A percentile compares a stretch with the other conserved stretches of the same genome.
Conservation (phyloP, 2,113 vertebrate genomes). For the Hystrix cristata region DNA sequence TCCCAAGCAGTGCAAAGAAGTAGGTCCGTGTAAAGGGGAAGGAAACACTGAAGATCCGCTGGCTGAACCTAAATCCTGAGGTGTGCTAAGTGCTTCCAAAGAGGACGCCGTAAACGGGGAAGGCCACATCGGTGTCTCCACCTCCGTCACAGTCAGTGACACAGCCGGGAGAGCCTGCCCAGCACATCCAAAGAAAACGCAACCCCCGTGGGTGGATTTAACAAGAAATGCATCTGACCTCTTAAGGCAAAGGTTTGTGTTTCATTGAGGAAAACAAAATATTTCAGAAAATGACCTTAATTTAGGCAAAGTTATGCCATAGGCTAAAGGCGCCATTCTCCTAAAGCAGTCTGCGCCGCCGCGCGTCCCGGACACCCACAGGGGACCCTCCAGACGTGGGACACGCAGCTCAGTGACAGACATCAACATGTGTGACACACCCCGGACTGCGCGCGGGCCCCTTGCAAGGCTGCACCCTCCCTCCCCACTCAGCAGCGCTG, state of each 20-base stretch:
- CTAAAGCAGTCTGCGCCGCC: not conserved
- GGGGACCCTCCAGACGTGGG: no score
- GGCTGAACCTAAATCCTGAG: not conserved
- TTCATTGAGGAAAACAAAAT: accelerated
- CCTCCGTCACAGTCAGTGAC: not conserved
- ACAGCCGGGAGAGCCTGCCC: not conserved
- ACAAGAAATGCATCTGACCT: not conserved
- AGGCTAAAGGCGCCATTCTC: not conserved
- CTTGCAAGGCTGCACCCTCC: not conserved
- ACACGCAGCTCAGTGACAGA: no score
- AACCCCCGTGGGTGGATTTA: accelerated
- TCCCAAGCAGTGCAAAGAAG: not conserved
- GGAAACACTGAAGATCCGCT: not conserved
- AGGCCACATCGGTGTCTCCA: not conserved
- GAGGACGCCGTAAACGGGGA: not conserved
- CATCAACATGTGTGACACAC: not conserved
- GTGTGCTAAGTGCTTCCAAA: not conserved
- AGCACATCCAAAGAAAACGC: not conserved
- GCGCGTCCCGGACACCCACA: no score
- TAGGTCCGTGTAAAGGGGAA: no score
- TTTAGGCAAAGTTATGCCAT: not conserved
- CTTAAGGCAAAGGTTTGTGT: not conserved
- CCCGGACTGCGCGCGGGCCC: not conserved
- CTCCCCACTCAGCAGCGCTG: not conserved
- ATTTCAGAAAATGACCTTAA: not conserved